These are phyloP conservation scores for Enchytraeus crypticus DNA, from an alignment of 2,888 invertebrate species.

Conservation along the genomic window DNA sequence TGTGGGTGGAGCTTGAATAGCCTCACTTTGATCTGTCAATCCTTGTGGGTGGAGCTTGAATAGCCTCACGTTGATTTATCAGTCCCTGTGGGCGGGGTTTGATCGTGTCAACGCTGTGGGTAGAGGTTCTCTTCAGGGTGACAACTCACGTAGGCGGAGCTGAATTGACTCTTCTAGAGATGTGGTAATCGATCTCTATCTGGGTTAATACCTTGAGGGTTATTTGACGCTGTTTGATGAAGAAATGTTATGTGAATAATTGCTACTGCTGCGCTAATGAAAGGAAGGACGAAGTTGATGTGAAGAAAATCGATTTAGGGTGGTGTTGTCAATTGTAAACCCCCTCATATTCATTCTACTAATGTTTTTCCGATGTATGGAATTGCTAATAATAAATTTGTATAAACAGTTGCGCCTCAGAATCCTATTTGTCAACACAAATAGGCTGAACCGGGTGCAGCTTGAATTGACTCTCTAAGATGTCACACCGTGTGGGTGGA, in stretches of 20 bases:
- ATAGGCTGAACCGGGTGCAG: too few species aligned
- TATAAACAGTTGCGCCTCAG: conserved; percentile 57
- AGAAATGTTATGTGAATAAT: conserved; percentile 61
- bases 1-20: too few species aligned
- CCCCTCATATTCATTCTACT: conserved; percentile 68
- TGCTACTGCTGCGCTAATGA: conserved; percentile 57
- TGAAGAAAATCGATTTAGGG: conserved; percentile 70
- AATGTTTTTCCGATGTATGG: conserved; percentile 60
- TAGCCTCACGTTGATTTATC: too few species aligned
- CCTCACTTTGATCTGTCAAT: too few species aligned
- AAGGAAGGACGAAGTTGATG: conserved; percentile 65
- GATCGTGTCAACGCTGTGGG: too few species aligned
- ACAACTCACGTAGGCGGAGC: too few species aligned
- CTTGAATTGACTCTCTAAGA: too few species aligned
- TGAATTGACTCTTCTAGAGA: too few species aligned
- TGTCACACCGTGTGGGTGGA: too few species aligned
- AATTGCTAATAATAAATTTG: conserved; percentile 64
- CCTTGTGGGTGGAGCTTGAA: too few species aligned
- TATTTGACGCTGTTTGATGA: conserved; percentile 63
- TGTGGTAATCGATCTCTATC: conserved; percentile 64
- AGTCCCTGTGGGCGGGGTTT: too few species aligned
- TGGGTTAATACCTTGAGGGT: conserved; percentile 60
- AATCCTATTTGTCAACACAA: conserved; percentile 30
- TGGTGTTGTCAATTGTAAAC: conserved; percentile 65
- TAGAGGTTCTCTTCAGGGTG: too few species aligned